These are phyloP conservation scores for Neostethus bicornis DNA, from an alignment of 2,797 vertebrate species.

Conservation along the genomic window DNA sequence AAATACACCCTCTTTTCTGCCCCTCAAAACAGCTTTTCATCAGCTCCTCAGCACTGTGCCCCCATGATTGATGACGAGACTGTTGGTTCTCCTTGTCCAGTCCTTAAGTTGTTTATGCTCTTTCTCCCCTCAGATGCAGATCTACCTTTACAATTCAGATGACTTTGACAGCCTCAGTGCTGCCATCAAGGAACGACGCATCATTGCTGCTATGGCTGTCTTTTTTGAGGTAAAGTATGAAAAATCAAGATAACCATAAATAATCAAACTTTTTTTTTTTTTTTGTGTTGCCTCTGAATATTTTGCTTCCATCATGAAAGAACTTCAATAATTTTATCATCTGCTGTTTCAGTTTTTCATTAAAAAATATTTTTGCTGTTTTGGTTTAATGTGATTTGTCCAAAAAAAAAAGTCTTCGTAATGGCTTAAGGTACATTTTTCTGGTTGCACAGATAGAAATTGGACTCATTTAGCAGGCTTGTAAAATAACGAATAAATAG, in stretches of 20 bases:
- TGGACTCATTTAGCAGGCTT: constrained; percentile 14
- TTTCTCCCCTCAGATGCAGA: constrained; percentile 91
- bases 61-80: constrained; percentile 64
- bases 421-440: constrained; percentile 10
- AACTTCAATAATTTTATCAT: constrained; percentile 7
- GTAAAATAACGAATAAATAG: constrained; percentile 15
- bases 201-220: constrained; percentile 92
- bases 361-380: background rate
- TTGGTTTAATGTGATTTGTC: too few species aligned
- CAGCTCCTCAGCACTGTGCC: constrained; percentile 65
- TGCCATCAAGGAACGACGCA: constrained; percentile 92
- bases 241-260: constrained; percentile 43
- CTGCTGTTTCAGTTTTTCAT: constrained; percentile 1
- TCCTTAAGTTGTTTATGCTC: constrained; percentile 67
- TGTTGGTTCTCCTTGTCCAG: constrained; percentile 66
- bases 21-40: constrained; percentile 75
- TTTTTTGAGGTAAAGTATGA: constrained; percentile 92
- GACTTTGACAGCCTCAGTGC: constrained; percentile 96
- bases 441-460: constrained; percentile 17
- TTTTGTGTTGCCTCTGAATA: too few species aligned
- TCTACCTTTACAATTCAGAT: constrained; percentile 99
- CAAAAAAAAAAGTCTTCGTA: constrained; percentile 22
- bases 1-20: constrained; percentile 74
- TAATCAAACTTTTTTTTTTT: too few species aligned
- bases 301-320: background rate